These are phyloP conservation scores for Hyposmocoma kahamanoa DNA, from an alignment of 1,140 invertebrate genomes.

Conservation along the genomic window DNA sequence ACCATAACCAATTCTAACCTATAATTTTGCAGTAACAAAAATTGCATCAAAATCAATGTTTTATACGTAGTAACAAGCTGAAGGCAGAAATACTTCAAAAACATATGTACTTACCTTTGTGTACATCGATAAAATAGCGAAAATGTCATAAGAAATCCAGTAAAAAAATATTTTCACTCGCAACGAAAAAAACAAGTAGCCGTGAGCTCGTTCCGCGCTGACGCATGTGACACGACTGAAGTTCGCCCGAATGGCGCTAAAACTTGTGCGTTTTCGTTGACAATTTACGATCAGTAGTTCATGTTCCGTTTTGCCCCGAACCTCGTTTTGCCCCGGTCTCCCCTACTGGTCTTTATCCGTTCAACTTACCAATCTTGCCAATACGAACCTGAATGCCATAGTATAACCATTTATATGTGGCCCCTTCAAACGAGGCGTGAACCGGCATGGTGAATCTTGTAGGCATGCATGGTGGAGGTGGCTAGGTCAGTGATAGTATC, in stretches of 20 bases:
- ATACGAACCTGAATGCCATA: too few relatives aligned
- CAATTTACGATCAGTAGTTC: conserved; percentile 17
- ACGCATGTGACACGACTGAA: conserved; percentile 13
- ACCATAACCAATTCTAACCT: conserved; percentile 13
- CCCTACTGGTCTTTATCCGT: too few relatives aligned
- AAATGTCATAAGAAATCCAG: conserved; percentile 7
- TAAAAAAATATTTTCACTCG: conserved; percentile 13
- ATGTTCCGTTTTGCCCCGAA: conserved; percentile 19
- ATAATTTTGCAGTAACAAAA: conserved; percentile 9
- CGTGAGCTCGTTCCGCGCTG: conserved; percentile 11
- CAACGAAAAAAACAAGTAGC: conserved; percentile 9
- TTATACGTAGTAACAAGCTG: conserved; percentile 8
- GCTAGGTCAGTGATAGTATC: too few relatives aligned
- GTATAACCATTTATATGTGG: too few relatives aligned
- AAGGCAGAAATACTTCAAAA: conserved; percentile 6
- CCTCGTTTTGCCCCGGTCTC: conserved; percentile 19
- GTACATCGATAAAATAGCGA: conserved; percentile 8
- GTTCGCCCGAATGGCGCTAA: conserved; percentile 14
- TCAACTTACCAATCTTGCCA: too few relatives aligned
- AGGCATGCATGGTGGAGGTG: too few relatives aligned
- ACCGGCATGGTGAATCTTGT: too few relatives aligned
- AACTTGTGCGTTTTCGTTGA: conserved; percentile 4
- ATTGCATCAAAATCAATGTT: conserved; percentile 7
- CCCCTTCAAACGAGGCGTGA: too few relatives aligned
- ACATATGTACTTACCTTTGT: conserved; percentile 9